Percentiles rank a stretch among this genome's conserved stretches.
These are phyloP conservation scores for Stichopus chloronotus DNA, from an alignment of 35 echinoderm and acorn worm genomes.

Conservation along the genomic window DNA sequence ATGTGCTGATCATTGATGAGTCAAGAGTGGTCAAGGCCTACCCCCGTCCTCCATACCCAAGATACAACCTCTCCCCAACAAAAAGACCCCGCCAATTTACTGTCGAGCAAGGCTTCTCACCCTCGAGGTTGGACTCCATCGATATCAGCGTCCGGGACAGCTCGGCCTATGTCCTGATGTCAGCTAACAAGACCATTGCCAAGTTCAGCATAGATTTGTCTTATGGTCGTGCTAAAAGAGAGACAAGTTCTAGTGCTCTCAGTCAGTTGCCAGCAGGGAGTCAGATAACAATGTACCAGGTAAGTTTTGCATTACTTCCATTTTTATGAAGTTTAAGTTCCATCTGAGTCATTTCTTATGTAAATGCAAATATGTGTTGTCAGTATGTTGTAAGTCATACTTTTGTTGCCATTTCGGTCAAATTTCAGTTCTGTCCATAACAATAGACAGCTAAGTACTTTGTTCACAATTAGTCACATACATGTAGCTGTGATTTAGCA, in stretches of 20 bases:
- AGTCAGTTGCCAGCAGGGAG: not conserved
- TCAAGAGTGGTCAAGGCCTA: not conserved
- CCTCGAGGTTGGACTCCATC: not conserved
- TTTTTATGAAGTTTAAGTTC: too few species aligned
- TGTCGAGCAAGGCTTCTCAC: not conserved
- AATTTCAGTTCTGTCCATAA: too few species aligned
- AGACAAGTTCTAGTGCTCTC: not conserved
- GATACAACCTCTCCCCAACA: not conserved
- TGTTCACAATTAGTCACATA: too few species aligned
- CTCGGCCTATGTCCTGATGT: not conserved
- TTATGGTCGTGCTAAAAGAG: not conserved
- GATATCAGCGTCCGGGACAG: not conserved
- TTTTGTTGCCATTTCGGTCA: too few species aligned
- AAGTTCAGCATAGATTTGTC: not conserved
- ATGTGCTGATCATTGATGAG: slow-evolving; percentile 5
- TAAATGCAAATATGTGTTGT: too few species aligned
- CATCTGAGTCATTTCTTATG: too few species aligned
- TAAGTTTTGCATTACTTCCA: not conserved
- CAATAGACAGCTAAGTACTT: too few species aligned
- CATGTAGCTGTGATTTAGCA: too few species aligned
- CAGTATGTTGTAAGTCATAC: too few species aligned
- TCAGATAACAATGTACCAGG: not conserved
- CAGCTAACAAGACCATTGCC: not conserved
- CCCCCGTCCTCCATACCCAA: not conserved
- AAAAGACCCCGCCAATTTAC: not conserved